A percentile compares a stretch with the other conserved stretches of the same genome.
These are phyloP conservation scores for Sinocyclocheilus anshuiensis DNA, from an alignment of 2,113 vertebrate species.

Conservation along the genomic window DNA sequence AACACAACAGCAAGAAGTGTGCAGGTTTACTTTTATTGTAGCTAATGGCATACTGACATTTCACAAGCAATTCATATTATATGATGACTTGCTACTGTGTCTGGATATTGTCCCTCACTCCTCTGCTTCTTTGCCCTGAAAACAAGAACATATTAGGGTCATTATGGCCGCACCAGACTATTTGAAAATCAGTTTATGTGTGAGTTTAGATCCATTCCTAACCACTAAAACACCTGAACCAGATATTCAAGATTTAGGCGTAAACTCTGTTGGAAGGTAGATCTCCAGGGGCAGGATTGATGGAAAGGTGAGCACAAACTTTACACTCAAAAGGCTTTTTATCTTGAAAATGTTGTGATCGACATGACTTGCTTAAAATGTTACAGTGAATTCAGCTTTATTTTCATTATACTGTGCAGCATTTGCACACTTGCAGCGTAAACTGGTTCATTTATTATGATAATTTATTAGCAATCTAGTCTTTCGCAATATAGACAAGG, in stretches of 20 bases:
- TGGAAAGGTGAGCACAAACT: too few relatives aligned
- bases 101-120: constrained; percentile 19
- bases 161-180: not conserved
- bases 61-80: constrained; percentile 47
- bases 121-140: constrained; percentile 40
- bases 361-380: too few relatives aligned
- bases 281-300: too few relatives aligned
- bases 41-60: not conserved
- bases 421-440: too few relatives aligned
- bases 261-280: too few relatives aligned
- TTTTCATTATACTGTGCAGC: too few relatives aligned
- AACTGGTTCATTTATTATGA: too few relatives aligned
- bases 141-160: constrained; percentile 19
- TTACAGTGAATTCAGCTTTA: too few relatives aligned
- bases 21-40: not conserved
- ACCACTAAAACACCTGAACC: not conserved
- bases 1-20: not conserved
- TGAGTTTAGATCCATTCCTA: not conserved
- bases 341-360: too few relatives aligned
- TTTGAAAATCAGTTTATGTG: not conserved
- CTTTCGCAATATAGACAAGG: too few relatives aligned
- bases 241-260: not conserved
- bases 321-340: too few relatives aligned
- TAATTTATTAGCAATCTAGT: too few relatives aligned
- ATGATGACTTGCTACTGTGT: constrained; percentile 21